A percentile compares a stretch with the other conserved stretches of the same genome.
phyloP scores from a whole-genome alignment of 2,797 vertebrate species.

The Halcyon chelicuti region DNA sequence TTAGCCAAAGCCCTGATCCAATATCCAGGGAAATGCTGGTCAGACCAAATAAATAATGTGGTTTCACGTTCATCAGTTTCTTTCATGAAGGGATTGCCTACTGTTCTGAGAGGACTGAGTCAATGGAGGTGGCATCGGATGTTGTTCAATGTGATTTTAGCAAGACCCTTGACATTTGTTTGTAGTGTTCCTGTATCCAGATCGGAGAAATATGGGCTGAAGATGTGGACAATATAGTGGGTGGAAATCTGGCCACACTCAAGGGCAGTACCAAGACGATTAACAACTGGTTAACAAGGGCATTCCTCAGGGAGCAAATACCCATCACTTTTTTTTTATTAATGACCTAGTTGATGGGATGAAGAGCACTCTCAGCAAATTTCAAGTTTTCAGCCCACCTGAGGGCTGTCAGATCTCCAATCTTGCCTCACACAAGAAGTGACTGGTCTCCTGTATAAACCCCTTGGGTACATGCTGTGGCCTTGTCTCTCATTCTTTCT shows the following conservation, averaged over 20 bases:
- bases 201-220: not conserved
- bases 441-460: fast-evolving
- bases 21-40: not conserved
- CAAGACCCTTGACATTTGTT: not conserved
- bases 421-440: fast-evolving
- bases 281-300: not conserved
- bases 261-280: not conserved
- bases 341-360: not conserved
- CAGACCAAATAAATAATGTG: not conserved
- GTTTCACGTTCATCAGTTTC: not conserved
- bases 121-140: fast-evolving
- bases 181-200: not conserved
- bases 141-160: not conserved
- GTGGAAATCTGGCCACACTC: not conserved
- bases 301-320: not conserved
- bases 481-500: not conserved
- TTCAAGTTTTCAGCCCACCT: not conserved
- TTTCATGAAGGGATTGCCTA: not conserved
- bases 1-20: not conserved
- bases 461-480: fast-evolving
- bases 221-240: fast-evolving
- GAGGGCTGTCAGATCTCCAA: not conserved
- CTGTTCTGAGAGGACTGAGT: not conserved
- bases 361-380: not conserved
- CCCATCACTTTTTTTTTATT: not conserved